Evolutionary conservation across 2,113 vertebrate genomes (phyloP).

Genomic region (Daphoenositta chrysoptera): DNA sequence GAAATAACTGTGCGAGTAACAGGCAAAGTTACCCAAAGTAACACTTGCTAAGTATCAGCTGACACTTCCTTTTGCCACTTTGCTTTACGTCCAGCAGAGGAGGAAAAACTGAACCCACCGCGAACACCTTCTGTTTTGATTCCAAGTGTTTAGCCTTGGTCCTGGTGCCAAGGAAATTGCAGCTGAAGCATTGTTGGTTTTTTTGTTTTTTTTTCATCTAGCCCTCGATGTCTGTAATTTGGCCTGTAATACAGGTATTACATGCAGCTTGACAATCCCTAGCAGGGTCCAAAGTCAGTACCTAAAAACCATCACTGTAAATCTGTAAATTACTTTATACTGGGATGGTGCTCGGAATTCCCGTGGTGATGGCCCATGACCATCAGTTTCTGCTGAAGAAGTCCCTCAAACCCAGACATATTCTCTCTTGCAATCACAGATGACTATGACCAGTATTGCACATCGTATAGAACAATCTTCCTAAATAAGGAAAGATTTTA

Average conservation of each 20-base stretch:
- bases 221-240: background rate
- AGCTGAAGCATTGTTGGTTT: background rate
- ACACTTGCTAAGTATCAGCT: background rate
- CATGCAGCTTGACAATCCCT: background rate
- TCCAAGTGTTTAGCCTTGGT: background rate
- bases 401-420: background rate
- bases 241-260: background rate
- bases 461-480: background rate
- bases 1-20: background rate
- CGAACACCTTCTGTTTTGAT: background rate
- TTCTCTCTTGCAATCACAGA: background rate
- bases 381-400: background rate
- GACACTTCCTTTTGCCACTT: background rate
- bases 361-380: background rate
- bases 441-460: background rate
- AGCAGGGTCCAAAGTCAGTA: background rate
- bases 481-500: background rate
- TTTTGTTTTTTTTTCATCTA: background rate
- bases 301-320: background rate
- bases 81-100: background rate
- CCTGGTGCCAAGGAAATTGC: background rate
- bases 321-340: background rate
- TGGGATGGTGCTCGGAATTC: background rate
- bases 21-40: background rate
- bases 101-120: accelerated